phyloP scores from a whole-genome alignment of 2,113 vertebrate genomes.

The Eretmodus cyanostictus region DNA sequence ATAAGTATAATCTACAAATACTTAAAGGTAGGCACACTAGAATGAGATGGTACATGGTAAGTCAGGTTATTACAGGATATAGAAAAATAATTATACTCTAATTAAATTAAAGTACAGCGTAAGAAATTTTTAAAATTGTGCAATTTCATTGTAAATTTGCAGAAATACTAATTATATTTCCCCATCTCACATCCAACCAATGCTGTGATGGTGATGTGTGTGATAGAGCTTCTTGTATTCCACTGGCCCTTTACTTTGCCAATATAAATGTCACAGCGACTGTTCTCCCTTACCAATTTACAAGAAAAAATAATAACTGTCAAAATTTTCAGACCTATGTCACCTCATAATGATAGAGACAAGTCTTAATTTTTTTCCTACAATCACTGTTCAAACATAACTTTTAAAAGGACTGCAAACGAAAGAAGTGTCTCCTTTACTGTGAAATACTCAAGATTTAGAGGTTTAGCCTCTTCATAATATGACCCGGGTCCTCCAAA shows the following conservation, averaged over 20 bases:
- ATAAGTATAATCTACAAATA: neutral
- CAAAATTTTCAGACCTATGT: rapidly evolving
- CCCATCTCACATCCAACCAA: neutral
- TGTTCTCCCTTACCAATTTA: neutral
- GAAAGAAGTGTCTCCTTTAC: neutral
- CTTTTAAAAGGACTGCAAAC: neutral
- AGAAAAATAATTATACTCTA: neutral
- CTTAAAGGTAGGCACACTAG: neutral
- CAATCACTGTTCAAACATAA: neutral
- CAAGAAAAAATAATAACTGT: neutral
- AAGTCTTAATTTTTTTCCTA: neutral
- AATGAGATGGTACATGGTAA: neutral
- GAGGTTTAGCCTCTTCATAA: neutral
- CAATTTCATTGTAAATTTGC: neutral
- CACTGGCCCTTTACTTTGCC: neutral
- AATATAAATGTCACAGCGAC: neutral
- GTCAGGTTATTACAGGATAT: neutral
- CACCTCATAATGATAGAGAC: neutral
- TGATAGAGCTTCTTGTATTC: neutral
- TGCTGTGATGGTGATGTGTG: neutral
- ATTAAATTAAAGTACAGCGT: neutral
- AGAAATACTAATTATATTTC: neutral
- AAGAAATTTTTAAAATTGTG: rapidly evolving
- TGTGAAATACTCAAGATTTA: neutral
- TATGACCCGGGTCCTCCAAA: rapidly evolving